Percentiles rank a stretch among this genome's conserved stretches.
phyloP scores from a whole-genome alignment of 2,113 vertebrate species.

The Pavo muticus region DNA sequence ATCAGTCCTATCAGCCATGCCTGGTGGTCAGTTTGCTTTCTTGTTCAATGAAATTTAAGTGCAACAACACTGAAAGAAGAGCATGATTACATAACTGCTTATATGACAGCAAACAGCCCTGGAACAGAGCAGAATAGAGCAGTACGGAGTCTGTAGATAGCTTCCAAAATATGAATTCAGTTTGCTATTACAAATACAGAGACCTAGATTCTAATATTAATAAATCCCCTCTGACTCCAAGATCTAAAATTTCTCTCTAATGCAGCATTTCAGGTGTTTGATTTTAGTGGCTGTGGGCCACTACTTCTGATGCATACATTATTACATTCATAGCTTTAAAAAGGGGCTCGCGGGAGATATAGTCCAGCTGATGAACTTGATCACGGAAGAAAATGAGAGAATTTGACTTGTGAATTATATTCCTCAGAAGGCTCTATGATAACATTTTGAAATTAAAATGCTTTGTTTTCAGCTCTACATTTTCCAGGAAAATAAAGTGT shows the following conservation, averaged over 20 bases:
- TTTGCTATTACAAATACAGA: background rate
- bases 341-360: background rate
- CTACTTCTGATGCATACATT: background rate
- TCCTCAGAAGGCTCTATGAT: background rate
- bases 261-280: background rate
- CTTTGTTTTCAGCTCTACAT: background rate
- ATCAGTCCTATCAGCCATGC: background rate
- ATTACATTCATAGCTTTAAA: background rate
- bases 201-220: background rate
- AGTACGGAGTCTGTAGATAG: background rate
- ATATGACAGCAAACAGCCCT: background rate
- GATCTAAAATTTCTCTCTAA: background rate
- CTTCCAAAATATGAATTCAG: background rate
- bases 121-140: background rate
- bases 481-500: background rate
- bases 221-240: background rate
- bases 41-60: background rate
- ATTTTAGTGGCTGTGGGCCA: background rate
- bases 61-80: background rate
- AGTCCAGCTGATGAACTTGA: background rate
- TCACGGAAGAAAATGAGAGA: background rate
- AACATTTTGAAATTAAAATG: background rate
- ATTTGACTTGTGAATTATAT: background rate
- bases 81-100: fast-evolving
- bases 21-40: background rate